These are phyloP conservation scores for Lycaon pictus DNA, from an alignment of 2,113 vertebrate species.

Conservation along the genomic window DNA sequence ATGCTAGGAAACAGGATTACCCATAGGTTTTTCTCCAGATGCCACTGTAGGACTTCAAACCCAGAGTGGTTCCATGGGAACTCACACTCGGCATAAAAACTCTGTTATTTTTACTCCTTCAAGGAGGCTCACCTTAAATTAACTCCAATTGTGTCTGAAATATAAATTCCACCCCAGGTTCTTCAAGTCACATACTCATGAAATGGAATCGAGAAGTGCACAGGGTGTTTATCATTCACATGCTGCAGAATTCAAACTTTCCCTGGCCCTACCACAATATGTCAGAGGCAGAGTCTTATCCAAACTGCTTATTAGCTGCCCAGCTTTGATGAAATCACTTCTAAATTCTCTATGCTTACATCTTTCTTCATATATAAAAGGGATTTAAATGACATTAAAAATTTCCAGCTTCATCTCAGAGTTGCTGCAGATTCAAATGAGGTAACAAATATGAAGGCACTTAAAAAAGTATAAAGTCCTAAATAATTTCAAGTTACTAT, in stretches of 20 bases:
- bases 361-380: constrained; percentile 24
- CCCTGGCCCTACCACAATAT: background rate
- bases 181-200: constrained; percentile 70
- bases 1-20: constrained; percentile 55
- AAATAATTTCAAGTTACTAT: constrained; percentile 28
- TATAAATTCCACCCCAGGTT: constrained; percentile 59
- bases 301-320: constrained; percentile 38
- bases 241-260: constrained; percentile 18
- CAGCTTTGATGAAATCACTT: constrained; percentile 34
- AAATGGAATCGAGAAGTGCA: constrained; percentile 50
- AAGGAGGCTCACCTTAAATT: constrained; percentile 75
- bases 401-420: constrained; percentile 32
- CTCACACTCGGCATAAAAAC: constrained; percentile 58
- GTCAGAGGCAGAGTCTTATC: background rate
- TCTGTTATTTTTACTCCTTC: constrained; percentile 70
- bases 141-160: constrained; percentile 75
- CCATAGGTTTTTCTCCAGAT: constrained; percentile 62
- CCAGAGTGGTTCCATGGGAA: constrained; percentile 68
- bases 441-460: constrained; percentile 43
- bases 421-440: constrained; percentile 46
- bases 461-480: constrained; percentile 2
- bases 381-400: constrained; percentile 15
- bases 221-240: constrained; percentile 34
- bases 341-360: constrained; percentile 26
- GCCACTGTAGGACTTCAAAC: constrained; percentile 55